Conservation (phyloP, 2,113 vertebrate genomes). For the Embiotoca jacksoni region DNA sequence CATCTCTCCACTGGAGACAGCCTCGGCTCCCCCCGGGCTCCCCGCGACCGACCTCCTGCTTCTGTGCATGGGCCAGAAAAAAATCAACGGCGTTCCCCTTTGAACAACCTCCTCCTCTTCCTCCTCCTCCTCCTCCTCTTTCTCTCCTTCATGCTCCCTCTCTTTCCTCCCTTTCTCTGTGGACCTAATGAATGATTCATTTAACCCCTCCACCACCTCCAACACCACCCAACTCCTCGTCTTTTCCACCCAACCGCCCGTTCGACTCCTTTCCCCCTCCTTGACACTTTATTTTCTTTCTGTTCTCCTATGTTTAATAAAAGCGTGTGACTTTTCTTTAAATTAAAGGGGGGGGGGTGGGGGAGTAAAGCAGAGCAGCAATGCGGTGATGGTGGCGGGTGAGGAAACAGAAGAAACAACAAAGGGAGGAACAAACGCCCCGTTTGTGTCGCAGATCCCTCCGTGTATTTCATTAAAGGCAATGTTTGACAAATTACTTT, state of each 20-base stretch:
- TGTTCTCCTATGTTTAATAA: slow-evolving; percentile 48
- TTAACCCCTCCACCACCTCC: slow-evolving; percentile 74
- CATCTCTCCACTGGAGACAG: slow-evolving; percentile 58
- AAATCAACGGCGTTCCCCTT: slow-evolving; percentile 82
- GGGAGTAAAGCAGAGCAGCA: too few relatives aligned
- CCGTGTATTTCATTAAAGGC: slow-evolving; percentile 74
- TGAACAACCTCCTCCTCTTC: slow-evolving; percentile 81
- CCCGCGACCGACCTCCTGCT: slow-evolving; percentile 82
- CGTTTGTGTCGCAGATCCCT: slow-evolving; percentile 70
- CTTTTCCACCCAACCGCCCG: slow-evolving; percentile 61
- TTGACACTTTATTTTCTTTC: slow-evolving; percentile 45
- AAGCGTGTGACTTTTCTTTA: slow-evolving; percentile 1
- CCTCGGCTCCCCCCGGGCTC: slow-evolving; percentile 48
- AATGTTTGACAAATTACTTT: slow-evolving; percentile 85
- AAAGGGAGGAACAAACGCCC: slow-evolving; percentile 70
- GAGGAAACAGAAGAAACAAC: slow-evolving; percentile 60
- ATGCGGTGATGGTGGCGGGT: neutral
- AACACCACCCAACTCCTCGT: slow-evolving; percentile 63
- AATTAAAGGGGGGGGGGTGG: neutral
- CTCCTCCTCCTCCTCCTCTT: slow-evolving; percentile 67
- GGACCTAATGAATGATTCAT: slow-evolving; percentile 88
- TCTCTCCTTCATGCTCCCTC: slow-evolving; percentile 62
- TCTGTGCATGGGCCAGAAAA: slow-evolving; percentile 79
- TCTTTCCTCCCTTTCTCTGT: slow-evolving; percentile 75
- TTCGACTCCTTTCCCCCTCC: slow-evolving; percentile 28